phyloP scores from a whole-genome alignment of 2,113 vertebrate species.

The Agelaius tricolor region DNA sequence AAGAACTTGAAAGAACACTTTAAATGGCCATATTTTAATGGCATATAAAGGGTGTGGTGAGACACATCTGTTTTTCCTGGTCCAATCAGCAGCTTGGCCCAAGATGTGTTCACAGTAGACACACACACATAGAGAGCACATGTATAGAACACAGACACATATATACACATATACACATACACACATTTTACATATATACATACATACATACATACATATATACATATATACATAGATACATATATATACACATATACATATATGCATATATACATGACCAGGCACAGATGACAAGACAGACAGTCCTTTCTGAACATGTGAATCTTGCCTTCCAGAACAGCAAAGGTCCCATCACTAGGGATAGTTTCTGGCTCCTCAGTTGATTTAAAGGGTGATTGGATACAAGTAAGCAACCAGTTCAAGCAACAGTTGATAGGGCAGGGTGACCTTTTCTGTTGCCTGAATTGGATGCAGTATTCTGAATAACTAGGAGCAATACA shows the following conservation, averaged over 20 bases:
- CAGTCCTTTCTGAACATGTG: background rate
- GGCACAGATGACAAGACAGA: background rate
- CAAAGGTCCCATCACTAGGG: background rate
- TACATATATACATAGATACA: fast-evolving
- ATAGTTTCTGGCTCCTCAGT: background rate
- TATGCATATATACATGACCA: fast-evolving
- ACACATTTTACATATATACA: too few relatives aligned
- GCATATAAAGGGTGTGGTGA: background rate
- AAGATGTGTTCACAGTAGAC: background rate
- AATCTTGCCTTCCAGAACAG: background rate
- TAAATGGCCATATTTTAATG: background rate
- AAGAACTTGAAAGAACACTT: background rate
- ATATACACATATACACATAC: fast-evolving
- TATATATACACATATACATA: too few relatives aligned
- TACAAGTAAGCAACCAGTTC: background rate
- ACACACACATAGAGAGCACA: fast-evolving
- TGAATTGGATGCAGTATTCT: background rate
- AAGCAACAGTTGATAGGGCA: background rate
- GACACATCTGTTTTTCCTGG: background rate
- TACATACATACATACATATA: fast-evolving
- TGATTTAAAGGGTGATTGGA: background rate
- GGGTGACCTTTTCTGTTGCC: background rate
- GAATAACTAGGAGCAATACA: background rate
- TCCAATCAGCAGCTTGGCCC: background rate
- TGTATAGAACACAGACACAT: fast-evolving